A percentile compares a stretch with the other conserved stretches of the same genome.
Evolutionary conservation across 2,888 invertebrate species (phyloP).

Genomic region (Mesorhabditis spiculigera): DNA sequence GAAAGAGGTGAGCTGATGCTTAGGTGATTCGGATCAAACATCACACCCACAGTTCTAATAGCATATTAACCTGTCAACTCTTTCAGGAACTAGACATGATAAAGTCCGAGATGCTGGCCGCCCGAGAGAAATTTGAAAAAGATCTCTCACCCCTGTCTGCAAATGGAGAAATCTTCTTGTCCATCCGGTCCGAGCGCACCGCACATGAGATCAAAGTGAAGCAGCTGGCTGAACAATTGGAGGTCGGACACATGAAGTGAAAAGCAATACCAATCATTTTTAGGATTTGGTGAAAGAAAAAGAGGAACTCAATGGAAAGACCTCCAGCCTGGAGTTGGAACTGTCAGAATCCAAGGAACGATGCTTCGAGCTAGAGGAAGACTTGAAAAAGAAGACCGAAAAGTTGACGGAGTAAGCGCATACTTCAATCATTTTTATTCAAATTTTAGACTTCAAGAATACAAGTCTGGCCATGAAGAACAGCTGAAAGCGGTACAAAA

Average conservation of each 20-base stretch:
- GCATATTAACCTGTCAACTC: background rate
- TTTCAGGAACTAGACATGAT: background rate
- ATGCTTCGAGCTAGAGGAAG: background rate
- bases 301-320: constrained; percentile 3
- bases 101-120: background rate
- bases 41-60: background rate
- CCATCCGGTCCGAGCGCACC: background rate
- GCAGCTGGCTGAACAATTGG: background rate
- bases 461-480: constrained; percentile 9
- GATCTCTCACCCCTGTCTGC: background rate
- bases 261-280: too few species aligned
- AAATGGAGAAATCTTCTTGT: background rate
- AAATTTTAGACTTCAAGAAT: constrained; percentile 15
- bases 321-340: background rate
- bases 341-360: background rate
- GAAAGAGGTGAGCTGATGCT: background rate
- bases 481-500: constrained; percentile 19
- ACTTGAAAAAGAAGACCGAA: background rate
- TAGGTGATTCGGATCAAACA: background rate
- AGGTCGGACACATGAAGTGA: background rate
- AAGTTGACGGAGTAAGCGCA: background rate
- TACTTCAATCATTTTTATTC: background rate
- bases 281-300: background rate
- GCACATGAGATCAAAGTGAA: background rate
- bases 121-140: background rate